Base-by-base conservation (phyloP, 2,113 vertebrate species). In the Serinus canaria region DNA sequence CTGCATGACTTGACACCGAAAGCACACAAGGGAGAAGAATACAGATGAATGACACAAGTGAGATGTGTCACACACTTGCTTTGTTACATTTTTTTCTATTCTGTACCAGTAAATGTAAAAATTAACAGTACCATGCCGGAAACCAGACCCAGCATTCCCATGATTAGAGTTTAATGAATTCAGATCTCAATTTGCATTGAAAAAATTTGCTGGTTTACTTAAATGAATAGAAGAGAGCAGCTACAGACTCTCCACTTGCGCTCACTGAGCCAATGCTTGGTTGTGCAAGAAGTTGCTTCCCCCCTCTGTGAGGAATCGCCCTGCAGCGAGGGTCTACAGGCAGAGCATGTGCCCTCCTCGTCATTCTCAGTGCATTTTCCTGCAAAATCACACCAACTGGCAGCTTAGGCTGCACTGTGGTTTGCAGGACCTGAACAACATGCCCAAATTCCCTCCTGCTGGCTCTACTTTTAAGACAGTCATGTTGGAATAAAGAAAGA, bases 241-340 rank as follows among this genome's bases (percentile, higher is more conserved):
- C 12, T 82, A 20, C 1, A 1, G 25, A 39, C 43, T 44, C 52
- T 35, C 23, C 62, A 12, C 11, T 67, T 2, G 1, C 15, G 1
- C 13, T 46, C 33, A 5, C 7, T 46, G 72, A 64, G 49, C 15
- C 30, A 60, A 4, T 1, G 4, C 9, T 56, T 47, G 27, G 13
- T 13, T 21, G 10, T 49, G 31, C 59, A 43, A 37, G 43, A 62
- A 79, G 17, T 35, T 46, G 9, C 30, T 55, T 49, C 8, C 13
- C n/a, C 7, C 16, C 30, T 5, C 16, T 52, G 7, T 0, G 3
- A 76, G 67, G 58, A 68, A 37, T 46, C 0, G 0, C 24, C 8
- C 2, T 1, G 2, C 58, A 33, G 15, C 16, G 52, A 55, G 53
- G 25, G 14, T 31, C 47, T 10, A 3, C 22, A 56, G 33, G 58